A percentile compares a stretch with the other conserved stretches of the same genome.
These are phyloP conservation scores for Phyllopteryx taeniolatus DNA, from an alignment of 2,113 vertebrate genomes.

Conservation along the genomic window DNA sequence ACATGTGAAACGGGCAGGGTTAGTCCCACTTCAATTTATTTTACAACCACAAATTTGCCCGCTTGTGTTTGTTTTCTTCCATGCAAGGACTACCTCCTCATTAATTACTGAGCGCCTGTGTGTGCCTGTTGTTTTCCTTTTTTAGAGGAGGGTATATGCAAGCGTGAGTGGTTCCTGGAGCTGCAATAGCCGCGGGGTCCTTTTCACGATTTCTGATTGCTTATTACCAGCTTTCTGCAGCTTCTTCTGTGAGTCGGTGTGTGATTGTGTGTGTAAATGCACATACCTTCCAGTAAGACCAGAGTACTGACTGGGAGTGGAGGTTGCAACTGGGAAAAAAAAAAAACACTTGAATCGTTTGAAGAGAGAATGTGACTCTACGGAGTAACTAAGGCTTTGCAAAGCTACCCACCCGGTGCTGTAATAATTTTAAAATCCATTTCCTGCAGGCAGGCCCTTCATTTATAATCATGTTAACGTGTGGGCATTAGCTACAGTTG, in stretches of 20 bases:
- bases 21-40: conserved; percentile 4
- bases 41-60: neutral
- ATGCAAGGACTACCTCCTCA: conserved; percentile 34
- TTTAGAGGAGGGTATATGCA: neutral
- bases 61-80: conserved; percentile 1
- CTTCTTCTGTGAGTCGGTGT: conserved; percentile 10
- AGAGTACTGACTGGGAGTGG: conserved; percentile 42
- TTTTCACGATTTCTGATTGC: conserved; percentile 40
- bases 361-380: conserved; percentile 58
- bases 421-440: conserved; percentile 48
- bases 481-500: conserved; percentile 31
- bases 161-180: conserved; percentile 13
- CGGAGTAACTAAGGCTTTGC: conserved; percentile 33
- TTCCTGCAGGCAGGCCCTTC: conserved; percentile 25
- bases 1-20: neutral
- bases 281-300: conserved; percentile 56
- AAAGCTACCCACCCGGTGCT: conserved; percentile 26
- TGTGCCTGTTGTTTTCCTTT: conserved; percentile 1
- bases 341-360: conserved; percentile 64
- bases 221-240: conserved; percentile 44
- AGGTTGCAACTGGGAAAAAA: conserved; percentile 53
- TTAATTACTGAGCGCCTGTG: conserved; percentile 18
- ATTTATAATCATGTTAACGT: conserved; percentile 43
- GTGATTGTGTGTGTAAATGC: conserved; percentile 4
- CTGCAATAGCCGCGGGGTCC: conserved; percentile 50